A percentile compares a stretch with the other conserved stretches of the same genome.
These are phyloP conservation scores for Onchidella celtica DNA, from an alignment of 2,888 invertebrate genomes.

Conservation along the genomic window DNA sequence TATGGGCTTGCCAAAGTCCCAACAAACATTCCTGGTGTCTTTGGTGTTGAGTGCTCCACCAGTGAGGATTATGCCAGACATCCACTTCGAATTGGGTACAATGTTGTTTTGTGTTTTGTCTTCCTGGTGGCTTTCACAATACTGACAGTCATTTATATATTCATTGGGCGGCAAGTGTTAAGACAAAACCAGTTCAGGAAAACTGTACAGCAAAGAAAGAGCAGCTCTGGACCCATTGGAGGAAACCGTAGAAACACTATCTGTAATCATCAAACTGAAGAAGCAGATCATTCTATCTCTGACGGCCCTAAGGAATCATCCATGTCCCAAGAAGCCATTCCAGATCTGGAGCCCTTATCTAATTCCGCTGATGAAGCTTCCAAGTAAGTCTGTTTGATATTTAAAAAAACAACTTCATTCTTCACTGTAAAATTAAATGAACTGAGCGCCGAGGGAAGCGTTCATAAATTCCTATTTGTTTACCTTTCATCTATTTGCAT, in stretches of 20 bases:
- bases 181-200: constrained; percentile 28
- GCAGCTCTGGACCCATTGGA: not conserved
- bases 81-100: constrained; percentile 38
- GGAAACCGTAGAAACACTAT: constrained; percentile 3
- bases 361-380: no score
- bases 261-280: not conserved
- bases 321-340: constrained; percentile 7
- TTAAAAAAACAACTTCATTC: no score
- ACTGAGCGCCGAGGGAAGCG: no score
- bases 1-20: constrained; percentile 36
- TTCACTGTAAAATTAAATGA: no score
- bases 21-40: constrained; percentile 20
- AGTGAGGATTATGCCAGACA: constrained; percentile 33
- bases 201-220: constrained; percentile 28
- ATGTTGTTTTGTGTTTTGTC: constrained; percentile 32
- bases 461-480: no score
- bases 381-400: no score
- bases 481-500: no score
- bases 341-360: not conserved
- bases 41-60: constrained; percentile 51
- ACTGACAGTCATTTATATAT: constrained; percentile 47
- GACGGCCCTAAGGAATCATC: constrained; percentile 16
- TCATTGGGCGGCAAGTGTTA: constrained; percentile 49
- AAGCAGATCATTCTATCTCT: constrained; percentile 9
- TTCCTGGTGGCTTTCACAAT: constrained; percentile 45